Conservation (phyloP, 2,797 vertebrate genomes). For the Momotus momota region DNA sequence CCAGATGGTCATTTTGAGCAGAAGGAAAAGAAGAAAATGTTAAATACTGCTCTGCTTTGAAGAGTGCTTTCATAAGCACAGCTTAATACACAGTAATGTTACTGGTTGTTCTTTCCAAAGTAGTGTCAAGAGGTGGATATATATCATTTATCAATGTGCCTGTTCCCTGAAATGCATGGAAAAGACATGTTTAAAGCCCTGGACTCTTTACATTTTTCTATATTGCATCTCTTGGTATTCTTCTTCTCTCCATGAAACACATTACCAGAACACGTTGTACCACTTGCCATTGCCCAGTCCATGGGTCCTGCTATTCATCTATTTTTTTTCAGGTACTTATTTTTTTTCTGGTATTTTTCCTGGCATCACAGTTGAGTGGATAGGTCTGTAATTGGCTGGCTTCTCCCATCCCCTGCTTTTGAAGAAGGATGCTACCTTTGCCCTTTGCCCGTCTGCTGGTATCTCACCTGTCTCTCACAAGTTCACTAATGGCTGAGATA, state of each 20-base stretch:
- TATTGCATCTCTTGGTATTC: neutral
- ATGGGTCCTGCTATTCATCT: neutral
- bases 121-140: neutral
- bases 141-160: neutral
- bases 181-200: neutral
- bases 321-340: neutral
- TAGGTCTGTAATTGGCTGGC: neutral
- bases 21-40: conserved; percentile 20
- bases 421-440: neutral
- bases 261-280: neutral
- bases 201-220: neutral
- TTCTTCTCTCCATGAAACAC: neutral
- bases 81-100: neutral
- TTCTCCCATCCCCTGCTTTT: neutral
- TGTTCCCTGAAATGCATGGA: neutral
- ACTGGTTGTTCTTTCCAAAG: neutral
- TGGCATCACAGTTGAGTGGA: neutral
- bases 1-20: conserved; percentile 24
- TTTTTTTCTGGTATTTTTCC: neutral
- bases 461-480: conserved; percentile 73
- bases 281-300: accelerated
- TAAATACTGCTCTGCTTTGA: conserved; percentile 24
- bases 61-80: neutral
- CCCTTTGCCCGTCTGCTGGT: conserved; percentile 60
- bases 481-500: conserved; percentile 64